phyloP scores from a whole-genome alignment of 2,113 vertebrate genomes.

The Peromyscus maniculatus region DNA sequence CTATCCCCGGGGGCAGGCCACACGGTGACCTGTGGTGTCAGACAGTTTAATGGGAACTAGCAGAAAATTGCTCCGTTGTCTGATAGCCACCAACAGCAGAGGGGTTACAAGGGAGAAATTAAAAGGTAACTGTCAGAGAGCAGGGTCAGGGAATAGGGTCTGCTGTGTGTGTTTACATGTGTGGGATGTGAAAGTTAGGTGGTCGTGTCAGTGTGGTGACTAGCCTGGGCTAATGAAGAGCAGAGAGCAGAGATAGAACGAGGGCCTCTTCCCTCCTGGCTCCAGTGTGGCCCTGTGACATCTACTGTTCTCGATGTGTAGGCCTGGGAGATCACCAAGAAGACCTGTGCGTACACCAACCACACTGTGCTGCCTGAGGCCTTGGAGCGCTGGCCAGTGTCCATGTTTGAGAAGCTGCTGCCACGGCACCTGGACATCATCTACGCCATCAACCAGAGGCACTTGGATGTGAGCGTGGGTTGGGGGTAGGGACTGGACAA shows the following conservation, averaged over 20 bases:
- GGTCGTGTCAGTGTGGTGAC: neutral
- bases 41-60: neutral
- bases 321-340: slow-evolving; percentile 94
- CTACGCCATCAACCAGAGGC: slow-evolving; percentile 92
- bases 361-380: slow-evolving; percentile 94
- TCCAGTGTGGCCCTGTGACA: neutral
- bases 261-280: neutral
- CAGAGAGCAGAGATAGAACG: neutral
- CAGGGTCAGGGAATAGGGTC: neutral
- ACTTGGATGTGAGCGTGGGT: slow-evolving; percentile 88
- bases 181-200: accelerated
- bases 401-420: slow-evolving; percentile 93
- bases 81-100: neutral
- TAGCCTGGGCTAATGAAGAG: no score
- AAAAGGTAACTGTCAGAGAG: no score
- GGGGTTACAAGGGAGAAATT: neutral
- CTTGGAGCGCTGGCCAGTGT: slow-evolving; percentile 93
- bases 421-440: slow-evolving; percentile 92
- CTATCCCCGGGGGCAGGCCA: no score
- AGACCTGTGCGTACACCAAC: slow-evolving; percentile 94
- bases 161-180: accelerated
- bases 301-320: slow-evolving; percentile 57
- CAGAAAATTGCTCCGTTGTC: neutral
- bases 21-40: neutral
- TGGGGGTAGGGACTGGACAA: accelerated